phyloP scores from a whole-genome alignment of 2,113 vertebrate species.

The Thunnus maccoyii region DNA sequence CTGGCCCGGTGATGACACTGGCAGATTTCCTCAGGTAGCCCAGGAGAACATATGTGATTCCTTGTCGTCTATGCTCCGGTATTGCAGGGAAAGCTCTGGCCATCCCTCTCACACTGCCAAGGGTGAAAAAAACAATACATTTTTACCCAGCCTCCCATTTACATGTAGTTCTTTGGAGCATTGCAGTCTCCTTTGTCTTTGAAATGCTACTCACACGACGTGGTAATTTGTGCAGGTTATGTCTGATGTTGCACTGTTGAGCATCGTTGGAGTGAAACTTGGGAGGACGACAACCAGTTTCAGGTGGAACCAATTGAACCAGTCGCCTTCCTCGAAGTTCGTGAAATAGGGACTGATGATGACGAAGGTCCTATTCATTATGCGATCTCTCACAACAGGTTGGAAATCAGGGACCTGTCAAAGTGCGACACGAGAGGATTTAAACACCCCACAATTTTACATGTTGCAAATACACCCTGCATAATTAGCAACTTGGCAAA shows the following conservation, averaged over 20 bases:
- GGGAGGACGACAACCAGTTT: constrained; percentile 54
- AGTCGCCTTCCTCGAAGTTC: constrained; percentile 6
- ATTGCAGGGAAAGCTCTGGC: neutral
- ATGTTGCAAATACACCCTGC: neutral
- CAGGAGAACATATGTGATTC: constrained; percentile 21
- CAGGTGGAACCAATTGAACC: constrained; percentile 42
- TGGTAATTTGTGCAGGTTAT: constrained; percentile 59
- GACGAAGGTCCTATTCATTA: constrained; percentile 68
- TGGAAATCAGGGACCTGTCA: constrained; percentile 21
- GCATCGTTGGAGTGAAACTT: constrained; percentile 58
- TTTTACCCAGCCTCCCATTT: neutral
- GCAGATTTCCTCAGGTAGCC: constrained; percentile 15
- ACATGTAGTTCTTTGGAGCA: neutral
- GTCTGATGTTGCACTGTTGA: constrained; percentile 29
- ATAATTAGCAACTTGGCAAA: neutral
- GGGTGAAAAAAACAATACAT: neutral
- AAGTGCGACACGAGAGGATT: neutral
- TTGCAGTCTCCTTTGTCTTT: neutral
- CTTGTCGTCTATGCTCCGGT: neutral
- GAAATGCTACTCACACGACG: constrained; percentile 45
- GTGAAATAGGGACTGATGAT: constrained; percentile 49
- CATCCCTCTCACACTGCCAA: constrained; percentile 43
- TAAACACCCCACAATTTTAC: neutral
- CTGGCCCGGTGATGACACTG: constrained; percentile 4
- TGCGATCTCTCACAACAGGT: constrained; percentile 44